Conservation (phyloP, 1,140 invertebrate genomes). For the Pseudomyrmex pallidus region DNA sequence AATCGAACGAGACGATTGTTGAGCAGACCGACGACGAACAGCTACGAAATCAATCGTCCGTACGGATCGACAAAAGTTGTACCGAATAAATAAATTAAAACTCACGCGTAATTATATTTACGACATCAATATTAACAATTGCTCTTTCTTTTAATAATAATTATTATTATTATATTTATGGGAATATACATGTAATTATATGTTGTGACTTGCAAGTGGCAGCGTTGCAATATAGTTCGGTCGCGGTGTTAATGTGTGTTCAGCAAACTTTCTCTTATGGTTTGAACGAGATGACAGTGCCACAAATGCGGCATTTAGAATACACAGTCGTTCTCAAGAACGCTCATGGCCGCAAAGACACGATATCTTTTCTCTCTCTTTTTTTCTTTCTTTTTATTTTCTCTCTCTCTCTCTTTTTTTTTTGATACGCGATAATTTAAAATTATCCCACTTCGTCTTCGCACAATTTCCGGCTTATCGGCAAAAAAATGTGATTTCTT, state of each 20-base stretch:
- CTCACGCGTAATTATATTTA: too few species aligned
- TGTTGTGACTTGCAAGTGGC: neutral
- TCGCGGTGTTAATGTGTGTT: slow-evolving; percentile 59
- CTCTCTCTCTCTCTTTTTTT: too few species aligned
- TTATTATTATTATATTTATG: neutral
- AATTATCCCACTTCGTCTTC: neutral
- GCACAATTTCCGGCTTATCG: slow-evolving; percentile 39
- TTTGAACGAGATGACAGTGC: slow-evolving; percentile 47
- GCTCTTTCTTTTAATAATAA: neutral
- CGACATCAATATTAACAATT: too few species aligned
- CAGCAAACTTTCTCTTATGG: slow-evolving; percentile 66
- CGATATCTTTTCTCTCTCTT: neutral
- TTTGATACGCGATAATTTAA: neutral
- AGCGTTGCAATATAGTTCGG: slow-evolving; percentile 57
- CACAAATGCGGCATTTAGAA: slow-evolving; percentile 58
- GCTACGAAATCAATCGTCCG: neutral
- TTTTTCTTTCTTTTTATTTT: too few species aligned
- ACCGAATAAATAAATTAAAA: slow-evolving; percentile 9
- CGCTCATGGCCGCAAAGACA: slow-evolving; percentile 15
- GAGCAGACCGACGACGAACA: neutral
- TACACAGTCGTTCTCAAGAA: slow-evolving; percentile 61
- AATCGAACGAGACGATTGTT: neutral
- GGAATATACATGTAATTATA: slow-evolving; percentile 4
- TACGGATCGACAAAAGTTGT: neutral
- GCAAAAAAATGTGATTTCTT: slow-evolving; percentile 21